These are phyloP conservation scores for Ethmia dodecea DNA, from an alignment of 2,888 invertebrate species.

Conservation along the genomic window DNA sequence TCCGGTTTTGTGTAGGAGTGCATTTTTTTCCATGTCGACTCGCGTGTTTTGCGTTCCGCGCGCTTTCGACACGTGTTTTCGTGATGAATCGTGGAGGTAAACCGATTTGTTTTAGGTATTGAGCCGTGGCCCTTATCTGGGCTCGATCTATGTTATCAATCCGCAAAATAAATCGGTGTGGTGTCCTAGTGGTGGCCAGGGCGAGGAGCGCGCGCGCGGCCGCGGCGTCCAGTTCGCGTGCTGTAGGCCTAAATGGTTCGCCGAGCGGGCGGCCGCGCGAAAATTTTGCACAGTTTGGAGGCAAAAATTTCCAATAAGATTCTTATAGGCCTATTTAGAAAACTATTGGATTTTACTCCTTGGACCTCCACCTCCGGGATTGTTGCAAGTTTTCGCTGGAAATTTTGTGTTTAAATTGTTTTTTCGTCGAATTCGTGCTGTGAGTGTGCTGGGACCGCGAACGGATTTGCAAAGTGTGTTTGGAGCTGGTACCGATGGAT, in stretches of 20 bases:
- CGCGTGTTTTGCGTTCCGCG: too few relatives aligned
- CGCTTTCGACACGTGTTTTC: too few relatives aligned
- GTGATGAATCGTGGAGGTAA: too few relatives aligned
- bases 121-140: conserved; percentile 4
- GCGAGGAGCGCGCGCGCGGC: conserved; percentile 16
- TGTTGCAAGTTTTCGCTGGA: conserved; percentile 33
- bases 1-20: too few relatives aligned
- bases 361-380: conserved; percentile 31
- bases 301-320: conserved; percentile 58
- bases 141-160: conserved; percentile 17
- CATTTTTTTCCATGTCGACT: too few relatives aligned
- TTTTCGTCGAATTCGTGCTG: conserved; percentile 41
- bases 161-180: not conserved
- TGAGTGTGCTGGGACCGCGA: conserved; percentile 32
- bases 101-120: too few relatives aligned
- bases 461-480: conserved; percentile 21
- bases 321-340: conserved; percentile 71
- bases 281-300: conserved; percentile 52
- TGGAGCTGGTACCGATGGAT: conserved; percentile 27
- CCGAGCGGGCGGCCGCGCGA: conserved; percentile 44
- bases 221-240: conserved; percentile 9
- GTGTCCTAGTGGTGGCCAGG: not conserved
- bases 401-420: conserved; percentile 26
- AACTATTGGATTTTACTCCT: conserved; percentile 24
- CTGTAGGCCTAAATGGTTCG: conserved; percentile 61